These are phyloP conservation scores for Caranx melampygus DNA, from an alignment of 2,113 vertebrate species.

Conservation along the genomic window DNA sequence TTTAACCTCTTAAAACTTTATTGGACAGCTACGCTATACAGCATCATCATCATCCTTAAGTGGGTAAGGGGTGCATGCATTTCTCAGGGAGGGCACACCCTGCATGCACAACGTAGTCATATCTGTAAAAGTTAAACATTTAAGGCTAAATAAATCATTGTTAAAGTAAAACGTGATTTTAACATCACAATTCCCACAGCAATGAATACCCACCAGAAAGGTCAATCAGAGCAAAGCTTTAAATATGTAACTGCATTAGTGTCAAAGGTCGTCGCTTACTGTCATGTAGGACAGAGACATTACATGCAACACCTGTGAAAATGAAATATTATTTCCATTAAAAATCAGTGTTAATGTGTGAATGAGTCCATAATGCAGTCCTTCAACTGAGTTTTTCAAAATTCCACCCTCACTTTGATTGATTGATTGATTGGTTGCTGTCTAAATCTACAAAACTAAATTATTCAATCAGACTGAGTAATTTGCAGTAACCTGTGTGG, in stretches of 20 bases:
- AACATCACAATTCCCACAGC: not conserved
- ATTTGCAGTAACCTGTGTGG: no score
- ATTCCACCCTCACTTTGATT: no score
- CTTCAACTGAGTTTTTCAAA: no score
- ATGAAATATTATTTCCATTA: no score
- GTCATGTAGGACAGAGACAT: no score
- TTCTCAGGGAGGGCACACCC: constrained; percentile 6
- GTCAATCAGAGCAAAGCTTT: not conserved
- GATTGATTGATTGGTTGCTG: no score
- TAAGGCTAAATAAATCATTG: not conserved
- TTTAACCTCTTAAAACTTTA: constrained; percentile 77
- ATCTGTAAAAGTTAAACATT: not conserved
- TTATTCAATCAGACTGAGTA: no score
- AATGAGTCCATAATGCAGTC: no score
- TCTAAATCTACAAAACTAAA: no score
- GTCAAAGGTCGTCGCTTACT: no score
- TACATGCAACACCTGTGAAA: not conserved
- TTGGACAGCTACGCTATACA: constrained; percentile 49
- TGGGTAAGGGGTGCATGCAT: constrained; percentile 8
- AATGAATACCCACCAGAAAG: not conserved
- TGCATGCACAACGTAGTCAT: not conserved
- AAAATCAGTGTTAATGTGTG: no score
- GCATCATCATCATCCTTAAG: constrained; percentile 60
- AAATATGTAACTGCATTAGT: not conserved
- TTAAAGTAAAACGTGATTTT: not conserved